Conservation (phyloP, 1,140 invertebrate species). For the Cardiocondyla obscurior region DNA sequence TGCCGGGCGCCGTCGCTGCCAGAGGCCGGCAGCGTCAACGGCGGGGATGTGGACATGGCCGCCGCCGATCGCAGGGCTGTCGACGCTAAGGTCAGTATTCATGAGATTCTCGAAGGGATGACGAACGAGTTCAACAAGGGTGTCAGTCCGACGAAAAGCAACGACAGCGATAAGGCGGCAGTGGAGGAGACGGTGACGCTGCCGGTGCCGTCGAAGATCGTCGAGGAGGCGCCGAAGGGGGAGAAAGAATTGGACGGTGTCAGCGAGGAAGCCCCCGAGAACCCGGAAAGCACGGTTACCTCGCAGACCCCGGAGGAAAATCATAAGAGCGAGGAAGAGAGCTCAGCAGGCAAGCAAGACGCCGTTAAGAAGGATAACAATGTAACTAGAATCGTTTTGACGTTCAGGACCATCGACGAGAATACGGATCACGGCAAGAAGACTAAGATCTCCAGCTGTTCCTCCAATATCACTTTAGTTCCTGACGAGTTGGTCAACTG, state of each 20-base stretch:
- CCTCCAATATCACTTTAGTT: constrained; percentile 78
- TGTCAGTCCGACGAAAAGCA: constrained; percentile 65
- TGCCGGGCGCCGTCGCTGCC: constrained; percentile 66
- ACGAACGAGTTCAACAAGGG: constrained; percentile 83
- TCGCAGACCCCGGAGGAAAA: constrained; percentile 51
- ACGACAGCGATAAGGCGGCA: constrained; percentile 13
- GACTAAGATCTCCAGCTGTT: constrained; percentile 81
- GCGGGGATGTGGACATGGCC: constrained; percentile 73
- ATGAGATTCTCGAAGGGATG: constrained; percentile 83
- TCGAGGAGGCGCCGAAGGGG: constrained; percentile 4
- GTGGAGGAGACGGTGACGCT: constrained; percentile 32
- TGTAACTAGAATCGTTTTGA: constrained; percentile 80
- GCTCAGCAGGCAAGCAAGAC: constrained; percentile 59
- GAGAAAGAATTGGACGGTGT: constrained; percentile 43
- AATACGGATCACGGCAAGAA: constrained; percentile 81
- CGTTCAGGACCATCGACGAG: constrained; percentile 82
- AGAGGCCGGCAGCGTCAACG: constrained; percentile 69
- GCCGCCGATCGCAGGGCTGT: constrained; percentile 62
- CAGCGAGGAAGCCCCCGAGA: constrained; percentile 13
- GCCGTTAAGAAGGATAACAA: constrained; percentile 75
- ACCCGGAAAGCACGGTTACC: neutral
- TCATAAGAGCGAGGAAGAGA: constrained; percentile 62
- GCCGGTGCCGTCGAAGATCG: neutral
- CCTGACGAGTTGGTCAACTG: constrained; percentile 80
- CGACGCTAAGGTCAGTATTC: constrained; percentile 80